Base-by-base conservation (phyloP, 2,888 invertebrate genomes). In the Unio pictorum region DNA sequence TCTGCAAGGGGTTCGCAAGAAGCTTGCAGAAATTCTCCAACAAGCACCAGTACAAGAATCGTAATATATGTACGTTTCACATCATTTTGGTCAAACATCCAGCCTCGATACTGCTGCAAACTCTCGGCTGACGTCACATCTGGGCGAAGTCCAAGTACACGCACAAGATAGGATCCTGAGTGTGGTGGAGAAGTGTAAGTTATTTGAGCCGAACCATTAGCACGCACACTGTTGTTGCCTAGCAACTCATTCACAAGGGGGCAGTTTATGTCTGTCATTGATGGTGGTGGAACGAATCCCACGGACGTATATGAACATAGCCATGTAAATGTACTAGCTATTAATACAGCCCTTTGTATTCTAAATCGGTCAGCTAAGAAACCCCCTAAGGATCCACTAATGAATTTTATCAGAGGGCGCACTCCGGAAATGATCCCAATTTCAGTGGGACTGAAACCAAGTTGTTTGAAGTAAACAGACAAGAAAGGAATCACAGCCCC, bases 351-450 rank as follows among this genome's bases (percentile, higher is more conserved):
- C 26, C 71, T 73, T 6, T 76, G 63, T 28, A 81, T 73, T 17
- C 81, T 73, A 54, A 74, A 81, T 15, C 76, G 63, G 64, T 81
- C 81, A 1, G 81, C 81, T 1, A 78, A 34, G 3, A 75, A 74
- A 15, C 81, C 79, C 79, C 79, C 76, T 34, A 78, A 23, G 3
- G 81, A 76, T 4, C 79, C 79, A 45, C 78, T 78, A 57, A 71
- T 73, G 64, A 81, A 79, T 20, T 79, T 79, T 4, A 81, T 67
- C 7, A 81, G 34, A 4, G 81, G 81, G 45, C 81, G 67, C 15
- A 78, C 72, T n/a, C 81, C 81, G 7, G 79, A 75, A 55, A 81
- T 72, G 8, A 81, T 67, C 2, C 81, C 81, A 17, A 81, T 81
- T 61, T 81, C 74, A 61, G 78, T 76, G 0, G 81, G 81, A 63